Base-by-base conservation (phyloP, 2,888 invertebrate genomes). In the Stegana nigrithorax region DNA sequence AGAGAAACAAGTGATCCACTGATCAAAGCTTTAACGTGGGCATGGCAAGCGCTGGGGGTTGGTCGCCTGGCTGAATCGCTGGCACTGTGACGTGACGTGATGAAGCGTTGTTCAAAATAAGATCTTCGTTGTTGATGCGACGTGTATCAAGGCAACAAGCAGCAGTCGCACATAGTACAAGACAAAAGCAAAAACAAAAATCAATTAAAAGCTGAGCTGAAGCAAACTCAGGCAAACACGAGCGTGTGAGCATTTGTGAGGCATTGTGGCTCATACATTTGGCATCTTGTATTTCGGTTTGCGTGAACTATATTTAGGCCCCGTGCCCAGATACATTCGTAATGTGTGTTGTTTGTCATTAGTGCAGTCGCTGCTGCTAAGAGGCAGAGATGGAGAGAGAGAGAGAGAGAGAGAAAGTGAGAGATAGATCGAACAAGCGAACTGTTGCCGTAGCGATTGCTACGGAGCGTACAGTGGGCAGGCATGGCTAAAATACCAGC, bases 211-310 rank as follows among this genome's bases (percentile, higher is more conserved):
- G n/a, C n/a, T n/a, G n/a, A n/a, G n/a, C 32, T n/a, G n/a, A 1
- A 32, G 10, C 32, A 32, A 32, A 8, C 32, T n/a, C 5, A 36
- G n/a, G 3, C 23, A 19, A 44, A 2, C 19, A 44, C 14, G 44
- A 17, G 44, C 19, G 2, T n/a, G 17, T 10, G 44, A 44, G 44
- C 17, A 19, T n/a, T n/a, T n/a, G n/a, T n/a, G 17, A 44, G 44
- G 23, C 17, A 44, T 12, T 25, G 21, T 6, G 23, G 21, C 5
- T 19, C 29, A 57, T 21, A 21, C 25, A 7, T 55, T 17, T 67
- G 75, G 80, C 83, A 79, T 84, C 85, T 85, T n/a, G n/a, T n/a
- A 85, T 85, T 85, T 85, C 81, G 78, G 83, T 82, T 73, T 73
- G 73, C 68, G 67, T 66, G 47, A 39, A 69, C 81, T 84, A 86